These are phyloP conservation scores for Lysiphlebus fabarum DNA, from an alignment of 1,140 invertebrate species.

Conservation along the genomic window DNA sequence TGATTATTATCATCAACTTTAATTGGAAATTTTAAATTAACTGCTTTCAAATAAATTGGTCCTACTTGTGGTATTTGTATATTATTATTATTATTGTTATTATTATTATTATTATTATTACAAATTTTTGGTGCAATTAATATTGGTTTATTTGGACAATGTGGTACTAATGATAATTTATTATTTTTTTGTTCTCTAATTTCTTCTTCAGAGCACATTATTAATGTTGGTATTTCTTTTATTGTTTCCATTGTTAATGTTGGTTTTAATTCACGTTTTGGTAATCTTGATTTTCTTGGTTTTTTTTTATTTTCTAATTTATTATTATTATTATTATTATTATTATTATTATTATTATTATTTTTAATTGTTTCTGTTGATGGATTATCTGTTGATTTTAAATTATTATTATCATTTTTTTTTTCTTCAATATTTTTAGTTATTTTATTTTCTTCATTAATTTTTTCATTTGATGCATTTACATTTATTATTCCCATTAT, in stretches of 20 bases:
- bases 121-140: neutral
- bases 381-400: no score
- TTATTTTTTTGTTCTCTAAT: conserved; percentile 21
- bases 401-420: conserved; percentile 2
- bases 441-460: conserved; percentile 31
- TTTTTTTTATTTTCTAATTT: neutral
- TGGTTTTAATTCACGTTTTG: neutral
- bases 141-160: neutral
- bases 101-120: no score
- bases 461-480: neutral
- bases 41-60: neutral
- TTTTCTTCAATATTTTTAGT: conserved; percentile 13
- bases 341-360: no score
- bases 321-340: neutral
- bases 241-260: no score
- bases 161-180: neutral
- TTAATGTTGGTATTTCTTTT: conserved; percentile 44
- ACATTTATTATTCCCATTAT: conserved; percentile 46
- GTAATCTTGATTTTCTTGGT: neutral
- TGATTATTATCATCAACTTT: no score
- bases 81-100: no score
- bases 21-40: neutral
- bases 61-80: no score
- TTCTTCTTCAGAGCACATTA: conserved; percentile 43
- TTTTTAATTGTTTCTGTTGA: no score